These are phyloP conservation scores for Anaspis maculata DNA, from an alignment of 2,888 invertebrate species.

Conservation along the genomic window DNA sequence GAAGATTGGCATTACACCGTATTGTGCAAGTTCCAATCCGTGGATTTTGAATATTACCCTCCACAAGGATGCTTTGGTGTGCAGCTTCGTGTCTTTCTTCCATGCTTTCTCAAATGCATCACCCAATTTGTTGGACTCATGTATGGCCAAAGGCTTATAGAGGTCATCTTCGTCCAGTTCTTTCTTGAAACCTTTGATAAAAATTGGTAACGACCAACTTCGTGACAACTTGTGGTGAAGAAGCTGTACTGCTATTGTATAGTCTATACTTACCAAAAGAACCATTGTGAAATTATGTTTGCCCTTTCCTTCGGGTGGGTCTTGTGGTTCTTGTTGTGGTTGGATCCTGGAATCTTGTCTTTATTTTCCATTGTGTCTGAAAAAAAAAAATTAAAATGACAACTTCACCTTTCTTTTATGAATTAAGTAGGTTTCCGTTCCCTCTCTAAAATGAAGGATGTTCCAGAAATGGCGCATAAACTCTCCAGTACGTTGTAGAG, in stretches of 20 bases:
- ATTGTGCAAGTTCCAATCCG: constrained; percentile 9
- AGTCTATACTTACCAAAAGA: constrained; percentile 26
- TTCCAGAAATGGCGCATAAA: too few relatives aligned
- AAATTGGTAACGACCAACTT: constrained; percentile 46
- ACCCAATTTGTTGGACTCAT: constrained; percentile 40
- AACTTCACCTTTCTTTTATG: too few relatives aligned
- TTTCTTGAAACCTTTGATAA: constrained; percentile 41
- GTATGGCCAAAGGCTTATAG: constrained; percentile 40
- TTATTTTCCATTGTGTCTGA: too few relatives aligned
- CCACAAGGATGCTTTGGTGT: constrained; percentile 25
- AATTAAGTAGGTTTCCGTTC: too few relatives aligned
- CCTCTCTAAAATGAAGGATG: too few relatives aligned
- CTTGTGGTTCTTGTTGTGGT: constrained; percentile 11
- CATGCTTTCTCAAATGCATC: constrained; percentile 37
- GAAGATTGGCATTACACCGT: constrained; percentile 16
- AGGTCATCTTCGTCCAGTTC: constrained; percentile 45
- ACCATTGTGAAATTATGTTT: constrained; percentile 19
- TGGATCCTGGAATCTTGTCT: too few relatives aligned
- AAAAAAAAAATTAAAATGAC: too few relatives aligned
- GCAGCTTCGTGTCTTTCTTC: constrained; percentile 21
- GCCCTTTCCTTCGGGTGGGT: constrained; percentile 21
- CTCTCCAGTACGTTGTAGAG: too few relatives aligned
- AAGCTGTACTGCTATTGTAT: too few relatives aligned
- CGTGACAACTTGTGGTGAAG: too few relatives aligned
- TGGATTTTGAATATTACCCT: constrained; percentile 21